These are phyloP conservation scores for Xestia sexstrigata DNA, from an alignment of 2,888 invertebrate genomes.

Conservation along the genomic window DNA sequence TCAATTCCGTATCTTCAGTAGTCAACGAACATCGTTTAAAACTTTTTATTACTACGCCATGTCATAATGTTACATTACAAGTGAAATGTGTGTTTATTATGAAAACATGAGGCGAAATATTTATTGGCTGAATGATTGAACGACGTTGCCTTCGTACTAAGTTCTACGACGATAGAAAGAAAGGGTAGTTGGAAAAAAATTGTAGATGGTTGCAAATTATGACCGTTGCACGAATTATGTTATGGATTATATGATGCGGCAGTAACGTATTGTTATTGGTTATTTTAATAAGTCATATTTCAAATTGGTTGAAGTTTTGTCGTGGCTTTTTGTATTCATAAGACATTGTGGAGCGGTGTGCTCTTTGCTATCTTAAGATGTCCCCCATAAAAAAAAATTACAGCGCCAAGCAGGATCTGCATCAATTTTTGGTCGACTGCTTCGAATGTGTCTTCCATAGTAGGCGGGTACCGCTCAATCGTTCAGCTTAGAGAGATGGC, in stretches of 20 bases:
- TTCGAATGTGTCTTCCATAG: conserved; percentile 16
- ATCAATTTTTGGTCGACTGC: conserved; percentile 30
- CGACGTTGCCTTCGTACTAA: conserved; percentile 66
- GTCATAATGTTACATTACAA: conserved; percentile 79
- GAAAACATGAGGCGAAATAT: conserved; percentile 85
- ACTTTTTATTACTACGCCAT: conserved; percentile 76
- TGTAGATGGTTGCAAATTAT: conserved; percentile 54
- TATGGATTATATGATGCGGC: conserved; percentile 42
- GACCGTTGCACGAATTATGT: conserved; percentile 45
- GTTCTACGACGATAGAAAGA: conserved; percentile 42
- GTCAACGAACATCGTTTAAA: conserved; percentile 76
- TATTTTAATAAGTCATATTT: conserved; percentile 55
- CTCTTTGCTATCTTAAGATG: conserved; percentile 18
- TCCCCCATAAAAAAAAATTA: conserved; percentile 2
- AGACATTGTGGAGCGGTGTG: conserved; percentile 20
- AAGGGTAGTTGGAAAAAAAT: conserved; percentile 44
- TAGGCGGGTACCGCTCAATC: conserved; percentile 36
- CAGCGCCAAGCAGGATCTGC: conserved; percentile 9
- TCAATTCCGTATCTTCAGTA: conserved; percentile 62
- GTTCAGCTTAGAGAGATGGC: conserved; percentile 35
- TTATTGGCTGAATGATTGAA: conserved; percentile 83
- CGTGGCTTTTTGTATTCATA: conserved; percentile 28
- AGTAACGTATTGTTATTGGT: conserved; percentile 42
- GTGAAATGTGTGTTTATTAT: conserved; percentile 80
- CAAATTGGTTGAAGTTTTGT: conserved; percentile 29